These are phyloP conservation scores for Acanthosepion pharaonis DNA, from an alignment of 2,888 invertebrate genomes.

Conservation along the genomic window DNA sequence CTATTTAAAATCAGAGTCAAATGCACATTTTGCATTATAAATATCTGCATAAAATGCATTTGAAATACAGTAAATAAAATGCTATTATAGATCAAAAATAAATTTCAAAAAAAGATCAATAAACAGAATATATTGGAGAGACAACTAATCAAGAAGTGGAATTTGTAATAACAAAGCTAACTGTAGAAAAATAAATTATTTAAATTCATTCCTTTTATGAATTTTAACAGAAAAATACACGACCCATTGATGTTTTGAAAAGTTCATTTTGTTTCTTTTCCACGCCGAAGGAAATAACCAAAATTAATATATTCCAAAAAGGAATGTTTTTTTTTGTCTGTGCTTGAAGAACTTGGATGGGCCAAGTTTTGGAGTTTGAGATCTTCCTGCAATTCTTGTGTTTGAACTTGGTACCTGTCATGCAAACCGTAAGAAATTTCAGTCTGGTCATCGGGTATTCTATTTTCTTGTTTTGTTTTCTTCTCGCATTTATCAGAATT, in stretches of 20 bases:
- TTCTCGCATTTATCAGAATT: neutral
- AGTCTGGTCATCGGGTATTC: neutral
- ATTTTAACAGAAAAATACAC: neutral
- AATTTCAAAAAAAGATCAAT: neutral
- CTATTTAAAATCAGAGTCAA: neutral
- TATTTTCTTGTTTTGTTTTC: neutral
- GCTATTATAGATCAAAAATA: neutral
- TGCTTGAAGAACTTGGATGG: neutral
- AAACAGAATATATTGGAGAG: neutral
- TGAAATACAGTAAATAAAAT: neutral
- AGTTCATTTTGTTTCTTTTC: neutral
- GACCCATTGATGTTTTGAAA: neutral
- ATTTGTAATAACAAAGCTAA: neutral
- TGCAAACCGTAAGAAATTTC: neutral
- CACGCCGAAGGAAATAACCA: neutral
- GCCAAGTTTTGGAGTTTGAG: conserved; percentile 16
- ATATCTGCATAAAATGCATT: neutral
- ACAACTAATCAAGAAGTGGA: neutral
- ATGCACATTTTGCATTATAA: neutral
- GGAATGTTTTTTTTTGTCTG: neutral
- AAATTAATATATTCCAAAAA: neutral
- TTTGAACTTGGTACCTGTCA: neutral
- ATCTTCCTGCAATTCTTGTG: neutral
- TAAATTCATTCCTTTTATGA: neutral
- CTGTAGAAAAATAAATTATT: neutral